These are phyloP conservation scores for Calameuta filiformis DNA, from an alignment of 2,888 invertebrate species.

Conservation along the genomic window DNA sequence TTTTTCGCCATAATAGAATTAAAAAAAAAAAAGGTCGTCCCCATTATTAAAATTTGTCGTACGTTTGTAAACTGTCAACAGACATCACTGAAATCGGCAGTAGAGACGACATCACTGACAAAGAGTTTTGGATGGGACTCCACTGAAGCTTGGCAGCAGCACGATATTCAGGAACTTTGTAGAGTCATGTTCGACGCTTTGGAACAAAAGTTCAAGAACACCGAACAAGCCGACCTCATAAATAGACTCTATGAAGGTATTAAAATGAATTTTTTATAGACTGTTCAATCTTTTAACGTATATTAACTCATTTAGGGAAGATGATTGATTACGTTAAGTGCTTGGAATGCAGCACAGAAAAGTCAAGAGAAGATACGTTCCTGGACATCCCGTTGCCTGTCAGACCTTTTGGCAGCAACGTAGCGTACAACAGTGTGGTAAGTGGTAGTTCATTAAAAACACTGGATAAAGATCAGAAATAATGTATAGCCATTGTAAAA, in stretches of 20 bases:
- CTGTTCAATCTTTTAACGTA: slow-evolving; percentile 21
- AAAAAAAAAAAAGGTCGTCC: not conserved
- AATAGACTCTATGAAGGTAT: slow-evolving; percentile 80
- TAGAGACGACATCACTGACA: slow-evolving; percentile 89
- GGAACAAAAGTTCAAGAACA: slow-evolving; percentile 85
- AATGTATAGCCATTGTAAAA: not conserved
- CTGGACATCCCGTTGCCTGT: slow-evolving; percentile 89
- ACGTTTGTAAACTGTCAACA: slow-evolving; percentile 49
- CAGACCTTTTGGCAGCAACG: slow-evolving; percentile 81
- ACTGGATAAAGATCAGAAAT: slow-evolving; percentile 4
- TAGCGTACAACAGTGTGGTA: slow-evolving; percentile 82
- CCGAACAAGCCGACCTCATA: slow-evolving; percentile 84
- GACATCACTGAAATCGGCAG: slow-evolving; percentile 82
- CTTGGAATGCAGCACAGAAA: slow-evolving; percentile 84
- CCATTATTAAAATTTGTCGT: not conserved
- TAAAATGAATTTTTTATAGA: not conserved
- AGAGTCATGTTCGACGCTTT: slow-evolving; percentile 92
- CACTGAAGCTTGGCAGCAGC: slow-evolving; percentile 91
- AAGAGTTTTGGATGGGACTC: slow-evolving; percentile 92
- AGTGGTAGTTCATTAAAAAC: slow-evolving; percentile 45
- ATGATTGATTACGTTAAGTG: slow-evolving; percentile 93
- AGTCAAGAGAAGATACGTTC: slow-evolving; percentile 84
- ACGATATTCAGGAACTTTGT: slow-evolving; percentile 91
- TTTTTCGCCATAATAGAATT: not conserved
- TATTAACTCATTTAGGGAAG: slow-evolving; percentile 67